Percentiles rank a stretch among this genome's conserved stretches.
phyloP scores from a whole-genome alignment of 1,140 invertebrate species.

The Parasteatoda tepidariorum region DNA sequence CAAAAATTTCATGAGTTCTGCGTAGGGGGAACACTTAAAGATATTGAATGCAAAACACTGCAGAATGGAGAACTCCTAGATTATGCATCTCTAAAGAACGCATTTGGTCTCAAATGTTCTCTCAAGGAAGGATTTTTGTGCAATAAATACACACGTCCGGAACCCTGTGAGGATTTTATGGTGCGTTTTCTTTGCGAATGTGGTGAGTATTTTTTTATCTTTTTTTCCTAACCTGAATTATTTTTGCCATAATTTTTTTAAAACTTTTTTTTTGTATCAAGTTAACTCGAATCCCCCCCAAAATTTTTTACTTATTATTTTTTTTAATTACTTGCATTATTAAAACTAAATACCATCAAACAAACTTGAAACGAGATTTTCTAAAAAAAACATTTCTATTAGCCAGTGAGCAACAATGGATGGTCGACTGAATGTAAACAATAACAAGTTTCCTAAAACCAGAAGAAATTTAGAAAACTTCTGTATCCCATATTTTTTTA shows the following conservation, averaged over 20 bases:
- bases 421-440: too few species aligned
- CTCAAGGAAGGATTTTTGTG: constrained; percentile 33
- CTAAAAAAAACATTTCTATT: too few species aligned
- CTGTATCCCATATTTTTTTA: too few species aligned
- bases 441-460: too few species aligned
- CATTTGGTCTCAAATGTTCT: constrained; percentile 54
- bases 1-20: constrained; percentile 9
- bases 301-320: too few species aligned
- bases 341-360: too few species aligned
- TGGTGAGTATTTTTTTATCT: constrained; percentile 37
- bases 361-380: too few species aligned
- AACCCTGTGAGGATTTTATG: constrained; percentile 63
- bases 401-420: too few species aligned
- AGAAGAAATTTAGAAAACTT: too few species aligned
- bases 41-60: constrained; percentile 20
- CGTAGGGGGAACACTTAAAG: not conserved
- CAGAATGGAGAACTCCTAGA: constrained; percentile 7
- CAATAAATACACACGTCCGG: not conserved
- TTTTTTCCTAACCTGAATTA: not conserved
- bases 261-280: not conserved
- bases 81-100: constrained; percentile 1
- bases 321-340: too few species aligned
- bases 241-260: not conserved
- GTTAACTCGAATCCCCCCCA: too few species aligned
- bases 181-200: constrained; percentile 61